Evolutionary conservation across 2,113 vertebrate species (phyloP).

Genomic region (Erpornis zantholeuca): DNA sequence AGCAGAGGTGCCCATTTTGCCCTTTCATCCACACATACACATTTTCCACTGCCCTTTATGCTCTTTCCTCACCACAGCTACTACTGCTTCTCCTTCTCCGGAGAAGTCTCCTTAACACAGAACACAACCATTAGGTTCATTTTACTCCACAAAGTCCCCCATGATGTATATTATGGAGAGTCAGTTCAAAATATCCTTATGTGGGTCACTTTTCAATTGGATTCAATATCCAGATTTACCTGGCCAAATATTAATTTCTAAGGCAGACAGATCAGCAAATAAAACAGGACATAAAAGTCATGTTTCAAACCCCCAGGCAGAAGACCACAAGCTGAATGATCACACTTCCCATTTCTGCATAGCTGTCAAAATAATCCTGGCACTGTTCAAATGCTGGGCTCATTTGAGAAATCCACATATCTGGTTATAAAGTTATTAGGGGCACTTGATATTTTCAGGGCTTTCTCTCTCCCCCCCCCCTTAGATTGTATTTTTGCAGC

Average conservation of each 20-base stretch:
- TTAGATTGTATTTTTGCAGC: background rate
- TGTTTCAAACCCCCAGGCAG: background rate
- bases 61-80: background rate
- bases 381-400: background rate
- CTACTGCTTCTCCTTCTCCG: background rate
- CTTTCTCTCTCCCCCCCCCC: background rate
- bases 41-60: background rate
- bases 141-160: background rate
- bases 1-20: background rate
- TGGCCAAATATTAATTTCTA: background rate
- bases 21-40: background rate
- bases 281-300: background rate
- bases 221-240: background rate
- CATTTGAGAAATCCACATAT: background rate
- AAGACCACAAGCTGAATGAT: background rate
- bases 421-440: background rate
- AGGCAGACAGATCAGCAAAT: background rate
- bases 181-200: background rate
- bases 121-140: background rate
- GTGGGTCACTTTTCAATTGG: background rate
- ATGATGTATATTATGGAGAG: background rate
- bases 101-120: background rate
- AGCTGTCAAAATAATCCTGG: background rate
- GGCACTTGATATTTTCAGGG: background rate
- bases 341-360: background rate